Percentiles rank a stretch among this genome's conserved stretches.
Evolutionary conservation across 2,888 invertebrate genomes (phyloP).

Genomic region (Thymelicus acteon): DNA sequence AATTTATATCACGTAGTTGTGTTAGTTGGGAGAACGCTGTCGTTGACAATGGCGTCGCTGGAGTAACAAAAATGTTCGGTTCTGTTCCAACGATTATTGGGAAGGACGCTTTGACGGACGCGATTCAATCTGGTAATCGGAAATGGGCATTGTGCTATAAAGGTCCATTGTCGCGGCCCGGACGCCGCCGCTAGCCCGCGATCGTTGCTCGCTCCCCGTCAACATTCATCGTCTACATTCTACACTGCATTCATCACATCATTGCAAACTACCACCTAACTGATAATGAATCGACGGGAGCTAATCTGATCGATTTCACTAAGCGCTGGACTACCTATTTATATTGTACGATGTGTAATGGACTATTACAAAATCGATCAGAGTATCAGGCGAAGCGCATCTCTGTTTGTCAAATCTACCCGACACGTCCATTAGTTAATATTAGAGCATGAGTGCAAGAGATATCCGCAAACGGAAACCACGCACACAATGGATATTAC

Average conservation of each 20-base stretch:
- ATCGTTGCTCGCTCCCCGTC: slow-evolving; percentile 34
- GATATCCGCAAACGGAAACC: neutral
- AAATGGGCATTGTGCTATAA: slow-evolving; percentile 83
- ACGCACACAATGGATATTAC: neutral
- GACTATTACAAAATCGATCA: slow-evolving; percentile 34
- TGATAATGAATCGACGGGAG: slow-evolving; percentile 30
- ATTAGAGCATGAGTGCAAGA: neutral
- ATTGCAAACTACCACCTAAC: slow-evolving; percentile 28
- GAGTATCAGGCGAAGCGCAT: slow-evolving; percentile 14
- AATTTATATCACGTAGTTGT: slow-evolving; percentile 32
- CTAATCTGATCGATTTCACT: slow-evolving; percentile 35
- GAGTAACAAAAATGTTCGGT: slow-evolving; percentile 47
- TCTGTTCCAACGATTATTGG: slow-evolving; percentile 62
- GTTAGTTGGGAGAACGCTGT: slow-evolving; percentile 26
- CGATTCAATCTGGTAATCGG: slow-evolving; percentile 84
- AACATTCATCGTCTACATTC: slow-evolving; percentile 39
- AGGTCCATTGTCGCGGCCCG: slow-evolving; percentile 68
- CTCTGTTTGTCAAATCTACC: slow-evolving; percentile 14
- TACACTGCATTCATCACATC: slow-evolving; percentile 36
- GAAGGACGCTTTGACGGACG: slow-evolving; percentile 71
- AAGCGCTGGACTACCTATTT: slow-evolving; percentile 29
- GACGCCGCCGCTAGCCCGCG: slow-evolving; percentile 33
- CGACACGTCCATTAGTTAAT: neutral
- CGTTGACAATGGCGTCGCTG: slow-evolving; percentile 41
- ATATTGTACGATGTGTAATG: slow-evolving; percentile 7